These are phyloP conservation scores for Naja naja DNA, from an alignment of 2,113 vertebrate species.

Conservation along the genomic window DNA sequence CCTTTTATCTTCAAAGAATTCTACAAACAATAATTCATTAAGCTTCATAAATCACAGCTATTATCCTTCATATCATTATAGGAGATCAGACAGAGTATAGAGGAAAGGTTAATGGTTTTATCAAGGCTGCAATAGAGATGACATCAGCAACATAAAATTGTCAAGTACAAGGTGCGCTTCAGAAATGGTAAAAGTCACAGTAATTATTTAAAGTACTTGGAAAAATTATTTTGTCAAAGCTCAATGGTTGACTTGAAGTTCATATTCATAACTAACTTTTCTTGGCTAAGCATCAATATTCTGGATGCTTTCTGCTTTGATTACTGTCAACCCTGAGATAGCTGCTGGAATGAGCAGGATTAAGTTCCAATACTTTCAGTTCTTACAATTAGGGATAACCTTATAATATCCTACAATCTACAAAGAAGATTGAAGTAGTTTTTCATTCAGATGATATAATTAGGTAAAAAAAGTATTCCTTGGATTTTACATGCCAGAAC, in stretches of 20 bases:
- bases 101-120: constrained; percentile 11
- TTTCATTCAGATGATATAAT: not conserved
- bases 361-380: not conserved
- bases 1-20: not conserved
- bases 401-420: not conserved
- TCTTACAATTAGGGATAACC: not conserved
- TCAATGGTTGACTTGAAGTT: not conserved
- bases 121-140: not conserved
- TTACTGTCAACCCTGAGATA: not conserved
- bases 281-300: not conserved
- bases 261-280: not conserved
- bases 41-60: not conserved
- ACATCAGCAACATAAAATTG: not conserved
- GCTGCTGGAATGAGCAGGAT: not conserved
- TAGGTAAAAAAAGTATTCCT: not conserved
- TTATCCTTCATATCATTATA: constrained; percentile 2
- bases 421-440: not conserved
- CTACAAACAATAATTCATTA: constrained; percentile 30
- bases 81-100: not conserved
- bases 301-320: constrained; percentile 1
- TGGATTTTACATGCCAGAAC: not conserved
- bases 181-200: not conserved
- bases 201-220: constrained; percentile 6
- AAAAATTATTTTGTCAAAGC: not conserved
- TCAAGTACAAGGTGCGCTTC: constrained; percentile 1